Conservation (phyloP, 2,888 invertebrate species). For the Agonopterix heracliana region DNA sequence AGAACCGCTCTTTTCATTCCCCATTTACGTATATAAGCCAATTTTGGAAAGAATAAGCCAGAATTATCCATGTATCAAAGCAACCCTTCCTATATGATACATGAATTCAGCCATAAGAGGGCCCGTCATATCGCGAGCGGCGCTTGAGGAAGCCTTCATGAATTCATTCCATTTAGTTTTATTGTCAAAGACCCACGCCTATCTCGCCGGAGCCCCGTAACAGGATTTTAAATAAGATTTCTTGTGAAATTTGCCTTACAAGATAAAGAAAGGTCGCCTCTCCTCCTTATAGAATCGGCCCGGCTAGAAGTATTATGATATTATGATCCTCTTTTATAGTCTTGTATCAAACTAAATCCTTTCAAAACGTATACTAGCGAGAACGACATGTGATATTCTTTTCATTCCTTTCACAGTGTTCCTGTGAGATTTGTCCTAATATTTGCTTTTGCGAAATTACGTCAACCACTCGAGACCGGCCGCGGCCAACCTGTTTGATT, state of each 20-base stretch:
- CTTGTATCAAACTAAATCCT: slow-evolving; percentile 42
- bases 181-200: slow-evolving; percentile 72
- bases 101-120: slow-evolving; percentile 52
- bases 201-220: slow-evolving; percentile 64
- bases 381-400: slow-evolving; percentile 45
- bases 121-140: slow-evolving; percentile 58
- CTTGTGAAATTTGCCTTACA: slow-evolving; percentile 67
- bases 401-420: slow-evolving; percentile 50
- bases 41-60: slow-evolving; percentile 37
- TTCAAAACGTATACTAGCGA: slow-evolving; percentile 35
- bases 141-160: slow-evolving; percentile 65
- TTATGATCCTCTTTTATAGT: slow-evolving; percentile 55
- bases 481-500: slow-evolving; percentile 64
- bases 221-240: slow-evolving; percentile 76
- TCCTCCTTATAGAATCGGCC: slow-evolving; percentile 60
- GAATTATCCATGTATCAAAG: slow-evolving; percentile 47
- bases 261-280: slow-evolving; percentile 73
- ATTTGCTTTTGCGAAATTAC: slow-evolving; percentile 69
- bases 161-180: slow-evolving; percentile 77
- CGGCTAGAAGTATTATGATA: slow-evolving; percentile 54
- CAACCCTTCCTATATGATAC: slow-evolving; percentile 53
- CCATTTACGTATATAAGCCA: slow-evolving; percentile 35
- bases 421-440: slow-evolving; percentile 63
- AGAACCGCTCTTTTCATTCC: slow-evolving; percentile 13
- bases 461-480: slow-evolving; percentile 45